A percentile compares a stretch with the other conserved stretches of the same genome.
These are phyloP conservation scores for Hydroisotoma schaefferi DNA, from an alignment of 2,888 invertebrate species.

Conservation along the genomic window DNA sequence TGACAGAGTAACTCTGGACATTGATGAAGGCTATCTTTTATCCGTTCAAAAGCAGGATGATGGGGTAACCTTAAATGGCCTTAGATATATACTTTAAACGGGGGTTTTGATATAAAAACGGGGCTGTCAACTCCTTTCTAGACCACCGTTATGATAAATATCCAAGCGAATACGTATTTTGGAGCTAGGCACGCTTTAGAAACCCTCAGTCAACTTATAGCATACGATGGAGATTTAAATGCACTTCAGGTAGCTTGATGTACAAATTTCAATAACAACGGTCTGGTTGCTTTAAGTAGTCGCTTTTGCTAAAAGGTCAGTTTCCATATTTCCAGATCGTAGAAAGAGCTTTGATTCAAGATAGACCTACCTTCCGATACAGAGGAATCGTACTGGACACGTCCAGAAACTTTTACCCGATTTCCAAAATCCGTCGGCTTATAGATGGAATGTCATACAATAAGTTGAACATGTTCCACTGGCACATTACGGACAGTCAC, in stretches of 20 bases:
- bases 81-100: neutral
- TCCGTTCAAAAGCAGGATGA: slow-evolving; percentile 30
- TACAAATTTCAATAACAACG: too few species aligned
- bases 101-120: too few species aligned
- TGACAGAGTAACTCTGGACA: slow-evolving; percentile 29
- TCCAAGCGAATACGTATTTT: slow-evolving; percentile 56
- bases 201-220: slow-evolving; percentile 68
- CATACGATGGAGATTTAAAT: slow-evolving; percentile 51
- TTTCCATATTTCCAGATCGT: slow-evolving; percentile 60
- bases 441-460: slow-evolving; percentile 81
- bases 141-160: slow-evolving; percentile 35
- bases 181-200: slow-evolving; percentile 75
- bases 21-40: slow-evolving; percentile 39
- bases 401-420: slow-evolving; percentile 56
- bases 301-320: too few species aligned
- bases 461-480: slow-evolving; percentile 63
- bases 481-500: slow-evolving; percentile 56
- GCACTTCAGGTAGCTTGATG: slow-evolving; percentile 59
- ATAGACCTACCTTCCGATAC: slow-evolving; percentile 57
- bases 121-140: too few species aligned
- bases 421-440: slow-evolving; percentile 64
- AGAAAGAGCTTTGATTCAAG: slow-evolving; percentile 63
- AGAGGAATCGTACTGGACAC: slow-evolving; percentile 59
- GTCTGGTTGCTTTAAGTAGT: too few species aligned
- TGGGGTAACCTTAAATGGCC: slow-evolving; percentile 14